Conservation (phyloP, 2,888 invertebrate species). For the Saturnia pavonia region DNA sequence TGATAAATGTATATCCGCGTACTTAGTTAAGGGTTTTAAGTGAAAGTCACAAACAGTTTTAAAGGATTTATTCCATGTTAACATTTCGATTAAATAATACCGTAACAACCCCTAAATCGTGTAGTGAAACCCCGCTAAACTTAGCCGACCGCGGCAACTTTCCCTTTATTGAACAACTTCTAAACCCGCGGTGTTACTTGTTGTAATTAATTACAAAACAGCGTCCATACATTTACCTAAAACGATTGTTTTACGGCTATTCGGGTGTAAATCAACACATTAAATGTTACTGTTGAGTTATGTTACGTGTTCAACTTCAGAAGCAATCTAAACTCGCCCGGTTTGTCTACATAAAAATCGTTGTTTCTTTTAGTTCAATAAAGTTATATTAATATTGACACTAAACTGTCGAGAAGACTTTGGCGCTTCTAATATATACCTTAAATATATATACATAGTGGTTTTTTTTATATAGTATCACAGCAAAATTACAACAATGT, state of each 20-base stretch:
- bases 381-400: neutral
- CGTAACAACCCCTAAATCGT: constrained; percentile 11
- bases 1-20: neutral
- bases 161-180: constrained; percentile 60
- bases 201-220: constrained; percentile 61
- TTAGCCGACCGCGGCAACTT: constrained; percentile 41
- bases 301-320: neutral
- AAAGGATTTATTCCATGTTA: constrained; percentile 4
- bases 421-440: too few relatives aligned
- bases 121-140: constrained; percentile 18
- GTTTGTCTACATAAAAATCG: neutral
- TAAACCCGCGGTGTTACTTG: constrained; percentile 39
- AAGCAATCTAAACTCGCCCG: neutral
- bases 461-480: too few relatives aligned
- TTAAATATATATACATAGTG: too few relatives aligned
- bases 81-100: constrained; percentile 12
- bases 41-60: neutral
- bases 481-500: too few relatives aligned
- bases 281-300: neutral
- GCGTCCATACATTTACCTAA: constrained; percentile 39
- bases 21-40: neutral
- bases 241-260: constrained; percentile 35
- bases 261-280: constrained; percentile 38
- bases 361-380: neutral
- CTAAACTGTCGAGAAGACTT: too few relatives aligned